These are phyloP conservation scores for Drosophila repletoides DNA, from an alignment of 1,140 invertebrate species.

Conservation along the genomic window DNA sequence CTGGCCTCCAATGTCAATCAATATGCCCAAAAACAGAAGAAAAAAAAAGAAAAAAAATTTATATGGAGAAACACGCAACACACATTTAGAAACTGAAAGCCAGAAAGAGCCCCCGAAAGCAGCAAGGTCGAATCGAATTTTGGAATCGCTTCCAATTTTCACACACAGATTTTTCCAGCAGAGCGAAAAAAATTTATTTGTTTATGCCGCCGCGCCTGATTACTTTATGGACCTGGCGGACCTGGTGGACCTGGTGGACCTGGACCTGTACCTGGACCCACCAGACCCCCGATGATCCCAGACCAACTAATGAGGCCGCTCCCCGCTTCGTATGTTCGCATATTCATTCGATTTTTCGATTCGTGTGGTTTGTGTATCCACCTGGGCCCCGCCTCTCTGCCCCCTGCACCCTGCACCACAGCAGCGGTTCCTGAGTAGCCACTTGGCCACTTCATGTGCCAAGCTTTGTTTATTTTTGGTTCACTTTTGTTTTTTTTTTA, in stretches of 20 bases:
- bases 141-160: constrained; percentile 45
- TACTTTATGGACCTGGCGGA: constrained; percentile 51
- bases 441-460: constrained; percentile 19
- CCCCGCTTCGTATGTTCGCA: neutral
- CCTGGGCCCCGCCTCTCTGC: neutral
- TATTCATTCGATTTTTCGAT: neutral
- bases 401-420: too few species aligned
- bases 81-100: constrained; percentile 57
- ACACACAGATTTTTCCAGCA: constrained; percentile 66
- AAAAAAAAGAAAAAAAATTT: constrained; percentile 2
- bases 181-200: constrained; percentile 57
- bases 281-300: neutral
- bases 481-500: constrained; percentile 34
- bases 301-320: constrained; percentile 60
- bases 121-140: constrained; percentile 19
- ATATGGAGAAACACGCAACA: constrained; percentile 55
- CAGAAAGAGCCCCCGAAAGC: constrained; percentile 65
- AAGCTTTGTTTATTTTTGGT: constrained; percentile 63
- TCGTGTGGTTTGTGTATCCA: constrained; percentile 5
- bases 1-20: constrained; percentile 45
- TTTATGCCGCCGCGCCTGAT: constrained; percentile 73
- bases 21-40: neutral
- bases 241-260: constrained; percentile 21
- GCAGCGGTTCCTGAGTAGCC: constrained; percentile 18
- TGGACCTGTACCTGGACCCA: too few species aligned